phyloP scores from a whole-genome alignment of 2,113 vertebrate genomes.

The Chinchilla lanigera region DNA sequence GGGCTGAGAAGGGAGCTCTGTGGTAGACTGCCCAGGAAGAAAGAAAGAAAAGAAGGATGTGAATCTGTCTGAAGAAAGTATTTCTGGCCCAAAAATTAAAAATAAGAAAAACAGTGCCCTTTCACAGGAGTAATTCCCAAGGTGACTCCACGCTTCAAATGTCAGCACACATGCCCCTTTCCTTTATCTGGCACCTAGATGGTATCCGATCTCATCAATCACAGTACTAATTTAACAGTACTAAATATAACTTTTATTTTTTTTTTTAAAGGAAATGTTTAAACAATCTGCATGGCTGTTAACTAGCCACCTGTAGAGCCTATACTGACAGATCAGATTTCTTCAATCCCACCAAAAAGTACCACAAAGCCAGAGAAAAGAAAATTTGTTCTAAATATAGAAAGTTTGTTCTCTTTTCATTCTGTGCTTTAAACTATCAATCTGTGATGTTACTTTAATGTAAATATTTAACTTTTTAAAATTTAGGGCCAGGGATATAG shows the following conservation, averaged over 20 bases:
- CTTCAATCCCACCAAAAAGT: conserved; percentile 39
- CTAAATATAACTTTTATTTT: not conserved
- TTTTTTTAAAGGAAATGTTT: conserved; percentile 26
- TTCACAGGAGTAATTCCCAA: not conserved
- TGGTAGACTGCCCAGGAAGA: not conserved
- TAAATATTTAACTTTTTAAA: not conserved
- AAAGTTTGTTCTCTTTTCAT: conserved; percentile 36
- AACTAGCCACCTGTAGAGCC: not conserved
- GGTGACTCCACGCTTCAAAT: not conserved
- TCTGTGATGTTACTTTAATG: conserved; percentile 49
- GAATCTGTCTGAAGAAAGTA: not conserved
- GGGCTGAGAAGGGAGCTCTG: not conserved
- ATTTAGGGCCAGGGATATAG: no score
- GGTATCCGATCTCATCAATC: not conserved
- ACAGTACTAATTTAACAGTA: not conserved
- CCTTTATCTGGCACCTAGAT: not conserved
- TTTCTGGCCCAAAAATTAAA: not conserved
- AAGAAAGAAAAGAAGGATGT: not conserved
- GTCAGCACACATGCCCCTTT: not conserved
- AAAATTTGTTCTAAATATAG: not conserved
- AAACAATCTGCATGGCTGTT: not conserved
- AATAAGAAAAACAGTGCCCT: not conserved
- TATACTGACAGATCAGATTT: not conserved
- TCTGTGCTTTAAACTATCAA: conserved; percentile 2
- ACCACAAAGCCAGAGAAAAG: conserved; percentile 46